phyloP scores from a whole-genome alignment of 2,797 vertebrate genomes.

The Poecilia gillii region DNA sequence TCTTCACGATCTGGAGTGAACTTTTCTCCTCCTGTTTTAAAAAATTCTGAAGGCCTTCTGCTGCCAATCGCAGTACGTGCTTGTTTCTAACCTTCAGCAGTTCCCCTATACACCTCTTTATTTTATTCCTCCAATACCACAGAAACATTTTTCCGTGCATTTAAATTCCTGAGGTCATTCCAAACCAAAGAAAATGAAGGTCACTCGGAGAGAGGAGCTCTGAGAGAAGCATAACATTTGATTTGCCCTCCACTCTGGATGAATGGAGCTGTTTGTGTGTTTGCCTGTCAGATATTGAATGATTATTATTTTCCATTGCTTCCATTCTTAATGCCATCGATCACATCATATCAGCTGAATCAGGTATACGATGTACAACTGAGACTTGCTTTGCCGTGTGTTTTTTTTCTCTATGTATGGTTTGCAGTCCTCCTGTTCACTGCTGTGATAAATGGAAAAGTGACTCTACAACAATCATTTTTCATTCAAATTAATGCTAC shows the following conservation, averaged over 20 bases:
- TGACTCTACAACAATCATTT: constrained; percentile 49
- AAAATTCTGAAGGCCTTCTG: constrained; percentile 50
- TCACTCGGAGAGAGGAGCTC: constrained; percentile 28
- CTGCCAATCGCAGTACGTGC: constrained; percentile 19
- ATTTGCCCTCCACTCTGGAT: constrained; percentile 35
- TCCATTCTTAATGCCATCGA: constrained; percentile 57
- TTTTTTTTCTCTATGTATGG: constrained; percentile 23
- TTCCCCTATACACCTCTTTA: constrained; percentile 53
- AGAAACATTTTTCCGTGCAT: constrained; percentile 68
- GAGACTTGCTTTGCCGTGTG: constrained; percentile 36
- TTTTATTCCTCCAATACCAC: constrained; percentile 64
- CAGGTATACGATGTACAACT: constrained; percentile 13
- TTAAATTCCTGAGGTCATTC: constrained; percentile 63
- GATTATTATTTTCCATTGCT: constrained; percentile 35
- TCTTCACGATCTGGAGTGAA: constrained; percentile 18
- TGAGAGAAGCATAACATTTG: constrained; percentile 24
- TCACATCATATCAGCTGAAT: constrained; percentile 36
- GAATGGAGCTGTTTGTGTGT: constrained; percentile 48
- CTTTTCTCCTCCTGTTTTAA: constrained; percentile 16
- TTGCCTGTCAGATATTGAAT: constrained; percentile 39
- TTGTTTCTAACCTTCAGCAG: constrained; percentile 34
- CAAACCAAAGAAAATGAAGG: constrained; percentile 42
- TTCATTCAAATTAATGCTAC: constrained; percentile 66
- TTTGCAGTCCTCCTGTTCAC: constrained; percentile 36
- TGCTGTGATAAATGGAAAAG: constrained; percentile 64